Evolutionary conservation across 2,797 vertebrate species (phyloP), one percentile per base, ranked within the genome.

Genomic region (Galagoides demidoff): DNA sequence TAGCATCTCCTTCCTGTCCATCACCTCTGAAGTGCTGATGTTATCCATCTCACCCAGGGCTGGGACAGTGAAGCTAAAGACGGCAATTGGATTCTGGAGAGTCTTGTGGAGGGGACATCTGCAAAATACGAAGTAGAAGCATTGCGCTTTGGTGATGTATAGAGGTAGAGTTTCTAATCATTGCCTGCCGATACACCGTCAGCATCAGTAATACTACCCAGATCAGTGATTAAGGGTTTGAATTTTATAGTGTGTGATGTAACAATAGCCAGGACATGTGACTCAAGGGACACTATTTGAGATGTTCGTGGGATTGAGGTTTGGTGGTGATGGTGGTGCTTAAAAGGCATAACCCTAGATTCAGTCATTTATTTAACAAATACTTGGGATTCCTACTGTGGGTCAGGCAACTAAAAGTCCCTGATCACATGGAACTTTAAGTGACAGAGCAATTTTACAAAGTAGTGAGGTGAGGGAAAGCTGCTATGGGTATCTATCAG

Each of bases 301-400:
- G 73, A n/a, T 59, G 43, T 85, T 95, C 19, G 6, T 90, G 10
- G 73, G 19, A 71, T 52, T 93, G 34, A 10, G 34, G 5, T 87
- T 94, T 94, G 34, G 25, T 52, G 43, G 68, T 79, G 83, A 57
- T 85, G 23, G 25, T 55, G 31, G 12, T 61, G 39, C n/a, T 84
- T 16, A 59, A 90, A 85, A 70, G 34, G 29, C 94, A 78, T 91
- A 89, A 29, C 57, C 10, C 45, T 71, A 19, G 7, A 25, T 89
- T 90, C 25, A 79, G 4, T 84, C 59, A 66, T 74, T 85, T 27
- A 55, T 84, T 92, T 86, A 92, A 92, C 6, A 92, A 70, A 85
- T 74, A 68, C 4, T 22, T 85, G 22, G 6, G 43, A 43, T 31
- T 78, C 13, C 39, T 77, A 68, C 66, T 74, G 34, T 93, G 78